A percentile compares a stretch with the other conserved stretches of the same genome.
Conservation (phyloP, 1,140 invertebrate species). For the Leptinotarsa undecemlineata region DNA sequence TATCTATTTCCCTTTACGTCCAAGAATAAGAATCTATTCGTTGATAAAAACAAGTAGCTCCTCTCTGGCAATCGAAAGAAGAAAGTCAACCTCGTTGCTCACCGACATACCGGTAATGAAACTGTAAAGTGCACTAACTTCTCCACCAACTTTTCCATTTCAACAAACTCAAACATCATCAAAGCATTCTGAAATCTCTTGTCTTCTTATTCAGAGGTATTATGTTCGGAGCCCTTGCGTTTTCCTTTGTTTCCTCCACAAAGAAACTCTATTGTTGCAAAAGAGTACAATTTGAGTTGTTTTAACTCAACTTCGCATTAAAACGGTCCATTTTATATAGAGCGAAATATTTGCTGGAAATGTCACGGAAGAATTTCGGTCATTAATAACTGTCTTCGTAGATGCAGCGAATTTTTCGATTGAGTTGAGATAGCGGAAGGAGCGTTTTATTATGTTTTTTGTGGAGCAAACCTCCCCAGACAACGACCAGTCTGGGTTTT, state of each 20-base stretch:
- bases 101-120: neutral
- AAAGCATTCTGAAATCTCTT: constrained; percentile 14
- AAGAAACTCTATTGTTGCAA: constrained; percentile 20
- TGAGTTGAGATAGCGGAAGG: constrained; percentile 7
- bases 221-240: constrained; percentile 11
- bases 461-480: no score
- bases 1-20: no score
- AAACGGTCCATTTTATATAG: constrained; percentile 22
- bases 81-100: neutral
- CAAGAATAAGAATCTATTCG: no score
- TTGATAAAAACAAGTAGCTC: no score
- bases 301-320: constrained; percentile 22
- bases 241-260: constrained; percentile 20
- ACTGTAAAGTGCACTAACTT: constrained; percentile 10
- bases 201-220: constrained; percentile 21
- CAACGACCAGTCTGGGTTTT: no score
- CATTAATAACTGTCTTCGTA: constrained; percentile 21
- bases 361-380: constrained; percentile 22
- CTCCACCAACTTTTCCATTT: constrained; percentile 4
- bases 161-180: constrained; percentile 17
- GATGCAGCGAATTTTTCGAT: constrained; percentile 22
- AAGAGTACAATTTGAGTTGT: constrained; percentile 25
- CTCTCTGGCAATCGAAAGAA: neutral
- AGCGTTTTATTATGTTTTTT: neutral
- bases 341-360: constrained; percentile 15